Base-by-base conservation (phyloP, 2,797 vertebrate species). In the Acanthis flammea region DNA sequence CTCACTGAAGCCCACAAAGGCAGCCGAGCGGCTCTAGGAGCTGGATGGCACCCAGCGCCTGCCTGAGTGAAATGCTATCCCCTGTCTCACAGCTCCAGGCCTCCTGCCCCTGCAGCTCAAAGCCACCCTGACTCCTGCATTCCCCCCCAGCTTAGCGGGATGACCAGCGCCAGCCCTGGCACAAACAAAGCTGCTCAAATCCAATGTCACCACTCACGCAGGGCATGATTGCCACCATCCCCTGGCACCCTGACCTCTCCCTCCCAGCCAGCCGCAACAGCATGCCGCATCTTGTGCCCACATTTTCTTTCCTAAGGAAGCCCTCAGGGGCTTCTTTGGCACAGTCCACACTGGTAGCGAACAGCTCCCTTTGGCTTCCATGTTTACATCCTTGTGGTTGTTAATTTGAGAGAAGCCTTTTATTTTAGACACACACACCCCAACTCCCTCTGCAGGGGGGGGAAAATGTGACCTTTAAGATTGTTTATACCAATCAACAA, bases 401-500 rank as follows among this genome's bases (percentile, higher is more conserved):
- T 94, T 97, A 97, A 96, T 96, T 95, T 96, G 92, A 96, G 94
- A 95, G 95, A 96, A 93, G 92, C 35, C 88, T 96, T 97, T 96
- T 95, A 96, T 95, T 96, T 96, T 94, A 94, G 90, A 94, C 81
- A 72, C 66, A 72, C 47, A 66, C 48, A 37, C 61, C 30, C 60
- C 63, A 86, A 45, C 47, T 73, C 87, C 92, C 90, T 91, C 89
- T 71, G 80, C 86, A 58, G 92, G 95, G 91, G 92, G 83, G 42
- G 74, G 55, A 0, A 92, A 96, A 97, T 96, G 95, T 97, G 96
- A 97, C 96, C 96, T 97, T 97, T 96, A 86, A 83, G 94, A 97
- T 85, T 97, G 96, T 97, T 97, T 97, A 96, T 96, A 94, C 92
- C 96, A 95, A 96, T 95, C 96, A 96, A 94, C 92, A 96, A 95